Evolutionary conservation across 1,140 invertebrate genomes (phyloP), one percentile per base, ranked within the genome.

Genomic region (Trigoniulus corallinus): DNA sequence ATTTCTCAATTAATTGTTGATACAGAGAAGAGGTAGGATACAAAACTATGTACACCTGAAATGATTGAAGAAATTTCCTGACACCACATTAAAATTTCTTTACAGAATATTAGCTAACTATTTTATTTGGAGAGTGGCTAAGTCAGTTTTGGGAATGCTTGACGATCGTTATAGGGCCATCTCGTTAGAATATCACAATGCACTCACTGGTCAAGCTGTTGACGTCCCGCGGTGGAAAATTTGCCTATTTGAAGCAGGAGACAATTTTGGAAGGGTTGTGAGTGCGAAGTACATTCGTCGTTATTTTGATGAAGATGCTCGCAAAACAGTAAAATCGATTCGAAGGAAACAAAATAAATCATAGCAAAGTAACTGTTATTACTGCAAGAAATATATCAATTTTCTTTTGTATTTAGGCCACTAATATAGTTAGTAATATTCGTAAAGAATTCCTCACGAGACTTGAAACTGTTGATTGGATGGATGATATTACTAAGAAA

Each of bases 181-280:
- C 2, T 82, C 82, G 58, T 68, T 87, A 27, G 69, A 77, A 29
- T 88, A 84, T 61, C 76, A 75, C 15, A 82, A 80, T 0, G 77
- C 75, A 1, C 61, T 88, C 0, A 81, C 78, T 21, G 86, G 86
- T 0, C 80, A 80, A 56, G 79, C 75, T 0, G 79, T 82, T 55
- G 62, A 78, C 25, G 79, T 82, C 58, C 75, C 82, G 1, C 70
- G 85, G 15, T 89, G 86, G 86, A 85, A 87, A 67, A 80, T 86
- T 57, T 88, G 85, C 58, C 76, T 81, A 12, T 80, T 81, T 55
- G 76, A 79, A 2, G 75, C 80, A 21, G 74, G 77, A 42, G 73
- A 74, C 55, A 81, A 77, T 79, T 80, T 48, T 45, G 49, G 15
- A 37, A 25, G 20, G 41, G 59, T 57, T 10, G 50, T 61, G 3